These are phyloP conservation scores for Acanthosoma haemorrhoidale DNA, from an alignment of 2,888 invertebrate species.

Conservation along the genomic window DNA sequence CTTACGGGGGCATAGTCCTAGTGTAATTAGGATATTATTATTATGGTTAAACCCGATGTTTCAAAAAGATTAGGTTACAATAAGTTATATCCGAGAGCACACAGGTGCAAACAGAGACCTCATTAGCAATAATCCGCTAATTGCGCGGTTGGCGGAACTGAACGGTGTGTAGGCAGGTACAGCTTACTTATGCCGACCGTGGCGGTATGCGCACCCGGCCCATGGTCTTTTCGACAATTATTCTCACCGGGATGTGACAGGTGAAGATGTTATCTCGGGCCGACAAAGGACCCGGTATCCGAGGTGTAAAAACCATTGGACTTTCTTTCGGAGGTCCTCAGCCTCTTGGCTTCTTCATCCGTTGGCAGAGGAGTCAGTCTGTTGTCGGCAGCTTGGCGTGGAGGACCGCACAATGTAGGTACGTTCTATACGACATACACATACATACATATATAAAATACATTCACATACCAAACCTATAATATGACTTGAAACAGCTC, in stretches of 20 bases:
- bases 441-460: too few species aligned
- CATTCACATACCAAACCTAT: too few species aligned
- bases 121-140: background rate
- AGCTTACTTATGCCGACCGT: background rate
- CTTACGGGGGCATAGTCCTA: too few species aligned
- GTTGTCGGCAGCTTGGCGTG: background rate
- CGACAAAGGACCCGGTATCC: background rate
- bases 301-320: constrained; percentile 6
- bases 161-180: too few species aligned
- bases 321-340: background rate
- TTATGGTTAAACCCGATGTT: too few species aligned
- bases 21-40: too few species aligned
- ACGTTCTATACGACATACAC: too few species aligned
- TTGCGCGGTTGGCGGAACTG: background rate
- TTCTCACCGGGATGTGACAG: constrained; percentile 20
- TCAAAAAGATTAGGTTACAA: too few species aligned
- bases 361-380: background rate
- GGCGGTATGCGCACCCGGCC: background rate
- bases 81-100: too few species aligned
- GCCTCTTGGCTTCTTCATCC: background rate
- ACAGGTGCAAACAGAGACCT: background rate
- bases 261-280: constrained; percentile 29
- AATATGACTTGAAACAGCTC: too few species aligned
- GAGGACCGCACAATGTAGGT: too few species aligned
- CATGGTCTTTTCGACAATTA: constrained; percentile 13